A percentile compares a stretch with the other conserved stretches of the same genome.
These are phyloP conservation scores for Pseudococcus jackbeardsleyi DNA, from an alignment of 2,888 invertebrate species.

Conservation along the genomic window DNA sequence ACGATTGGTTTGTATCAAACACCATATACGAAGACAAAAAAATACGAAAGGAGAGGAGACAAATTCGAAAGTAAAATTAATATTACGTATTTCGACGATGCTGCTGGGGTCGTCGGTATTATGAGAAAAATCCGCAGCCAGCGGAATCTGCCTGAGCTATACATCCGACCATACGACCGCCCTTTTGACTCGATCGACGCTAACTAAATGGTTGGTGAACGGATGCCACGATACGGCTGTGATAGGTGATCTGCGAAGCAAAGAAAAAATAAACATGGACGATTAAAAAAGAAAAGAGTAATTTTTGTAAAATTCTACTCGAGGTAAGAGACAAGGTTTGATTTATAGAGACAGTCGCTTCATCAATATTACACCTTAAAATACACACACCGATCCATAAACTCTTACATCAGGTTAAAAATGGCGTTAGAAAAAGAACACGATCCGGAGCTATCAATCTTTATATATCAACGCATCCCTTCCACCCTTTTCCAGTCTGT, in stretches of 20 bases:
- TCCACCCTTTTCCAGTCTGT: background rate
- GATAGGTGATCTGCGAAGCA: slow-evolving; percentile 79
- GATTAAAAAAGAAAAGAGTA: background rate
- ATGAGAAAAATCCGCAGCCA: background rate
- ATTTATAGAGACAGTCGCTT: background rate
- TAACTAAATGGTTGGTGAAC: slow-evolving; percentile 82
- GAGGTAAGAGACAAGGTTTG: background rate
- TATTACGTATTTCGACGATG: background rate
- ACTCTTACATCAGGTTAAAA: background rate
- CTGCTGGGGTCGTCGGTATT: background rate
- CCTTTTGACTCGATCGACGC: slow-evolving; percentile 86
- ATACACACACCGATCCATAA: too few relatives aligned
- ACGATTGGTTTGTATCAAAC: background rate
- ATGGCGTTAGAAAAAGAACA: background rate
- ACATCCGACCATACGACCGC: slow-evolving; percentile 85
- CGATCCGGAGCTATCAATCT: background rate
- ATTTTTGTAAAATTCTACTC: background rate
- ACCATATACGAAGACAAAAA: slow-evolving; percentile 11
- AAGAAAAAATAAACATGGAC: background rate
- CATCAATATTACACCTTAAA: too few relatives aligned
- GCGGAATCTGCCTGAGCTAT: slow-evolving; percentile 67
- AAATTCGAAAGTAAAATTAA: background rate
- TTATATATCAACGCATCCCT: background rate
- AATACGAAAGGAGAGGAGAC: background rate
- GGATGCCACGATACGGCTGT: slow-evolving; percentile 92